Conservation (phyloP, 2,888 invertebrate species). For the Graphium colonna region DNA sequence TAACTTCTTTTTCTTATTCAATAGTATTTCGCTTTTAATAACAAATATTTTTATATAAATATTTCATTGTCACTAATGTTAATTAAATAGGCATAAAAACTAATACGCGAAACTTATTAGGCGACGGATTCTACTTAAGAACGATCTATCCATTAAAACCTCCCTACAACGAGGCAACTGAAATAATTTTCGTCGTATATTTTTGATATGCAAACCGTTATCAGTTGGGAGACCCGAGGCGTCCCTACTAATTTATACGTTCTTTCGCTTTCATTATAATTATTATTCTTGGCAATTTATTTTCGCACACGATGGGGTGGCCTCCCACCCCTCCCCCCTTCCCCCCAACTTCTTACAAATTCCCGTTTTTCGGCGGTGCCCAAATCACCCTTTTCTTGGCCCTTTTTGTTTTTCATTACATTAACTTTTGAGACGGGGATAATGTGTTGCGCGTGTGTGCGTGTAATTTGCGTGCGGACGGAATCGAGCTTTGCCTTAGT, state of each 20-base stretch:
- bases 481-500: slow-evolving; percentile 28
- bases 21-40: too few relatives aligned
- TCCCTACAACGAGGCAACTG: background rate
- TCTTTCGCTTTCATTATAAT: slow-evolving; percentile 81
- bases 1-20: too few relatives aligned
- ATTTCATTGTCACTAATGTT: too few relatives aligned
- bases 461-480: slow-evolving; percentile 53
- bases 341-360: slow-evolving; percentile 78
- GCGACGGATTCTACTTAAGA: too few relatives aligned
- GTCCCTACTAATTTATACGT: slow-evolving; percentile 80
- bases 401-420: slow-evolving; percentile 81
- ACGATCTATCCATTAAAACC: too few relatives aligned
- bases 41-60: too few relatives aligned
- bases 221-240: slow-evolving; percentile 61
- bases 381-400: slow-evolving; percentile 80
- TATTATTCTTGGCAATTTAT: slow-evolving; percentile 81
- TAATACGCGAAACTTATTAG: too few relatives aligned
- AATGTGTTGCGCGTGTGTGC: slow-evolving; percentile 70
- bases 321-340: slow-evolving; percentile 46
- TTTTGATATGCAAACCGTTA: slow-evolving; percentile 37
- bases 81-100: too few relatives aligned
- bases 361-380: slow-evolving; percentile 79
- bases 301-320: slow-evolving; percentile 78
- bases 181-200: slow-evolving; percentile 3
- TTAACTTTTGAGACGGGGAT: slow-evolving; percentile 77